Evolutionary conservation across 2,113 vertebrate species (phyloP), one percentile per base, ranked within the genome.

Genomic region (Bubalus kerabau): DNA sequence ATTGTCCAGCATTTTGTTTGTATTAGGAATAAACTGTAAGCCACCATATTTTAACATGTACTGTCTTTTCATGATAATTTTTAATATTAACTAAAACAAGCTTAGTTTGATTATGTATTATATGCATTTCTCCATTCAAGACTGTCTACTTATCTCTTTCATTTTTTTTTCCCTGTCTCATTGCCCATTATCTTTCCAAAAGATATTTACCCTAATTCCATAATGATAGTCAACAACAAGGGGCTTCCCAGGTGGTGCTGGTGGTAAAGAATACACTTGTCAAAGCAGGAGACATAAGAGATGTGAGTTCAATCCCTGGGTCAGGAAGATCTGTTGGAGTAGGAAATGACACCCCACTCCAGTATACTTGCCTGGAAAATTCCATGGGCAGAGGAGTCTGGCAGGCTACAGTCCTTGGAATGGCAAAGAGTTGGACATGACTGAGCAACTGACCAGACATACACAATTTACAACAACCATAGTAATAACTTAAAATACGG

Each of bases 41-140:
- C 10, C 9, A 88, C 32, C 16, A 85, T 32, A 48, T 56, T 95
- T 82, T 80, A 87, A 92, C 40, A 91, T 21, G 40, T 32, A 90
- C 7, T 87, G 36, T 19, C 13, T 95, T 94, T 86, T 86, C 71
- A 23, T 56, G 32, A 74, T 82, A 85, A 62, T 85, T 93, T 97
- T 88, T 93, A 76, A 81, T 54, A 82, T 86, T 82, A 95, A 96
- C 76, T 82, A 86, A 94, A 94, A 93, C 71, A 12, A 40, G 28
- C 14, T 74, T 54, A 87, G 36, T 57, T 93, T 93, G 12, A 96
- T 28, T 91, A 93, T 10, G 9, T 2, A 60, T 40, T 71, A 24
- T 82, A 78, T 56, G 11, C 78, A 86, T 83, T 95, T 90, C n/a
- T 59, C 26, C 7, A 67, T 54, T 93, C 46, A 95, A 86, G 26